Base-by-base conservation (phyloP, 1,140 invertebrate genomes). In the Oncopodura yosiiana region DNA sequence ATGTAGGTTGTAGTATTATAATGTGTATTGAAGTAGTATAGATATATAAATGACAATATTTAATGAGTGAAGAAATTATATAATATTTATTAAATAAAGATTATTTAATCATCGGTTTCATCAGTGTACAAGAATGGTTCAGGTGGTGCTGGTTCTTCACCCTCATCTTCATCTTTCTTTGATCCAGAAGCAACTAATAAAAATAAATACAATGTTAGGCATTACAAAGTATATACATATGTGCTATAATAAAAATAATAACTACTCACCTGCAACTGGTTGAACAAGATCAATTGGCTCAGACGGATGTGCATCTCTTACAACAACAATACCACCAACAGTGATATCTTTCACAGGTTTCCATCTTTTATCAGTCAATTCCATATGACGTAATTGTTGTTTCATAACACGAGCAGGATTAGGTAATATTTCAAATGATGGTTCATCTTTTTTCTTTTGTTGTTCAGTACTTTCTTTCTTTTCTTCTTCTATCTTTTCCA, bases 41-140 rank as follows among this genome's bases (percentile, higher is more conserved):
- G n/a, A n/a, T n/a, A n/a, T n/a, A n/a, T n/a, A n/a, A n/a, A n/a
- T n/a, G n/a, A n/a, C n/a, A n/a, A n/a, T n/a, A n/a, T n/a, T n/a
- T n/a, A n/a, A n/a, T n/a, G n/a, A n/a, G n/a, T n/a, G n/a, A n/a
- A n/a, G n/a, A n/a, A n/a, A n/a, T n/a, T n/a, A n/a, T n/a, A n/a
- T 19, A 24, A 21, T 16, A 44, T 9, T 8, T 6, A 9, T 12
- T 41, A 27, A 44, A 44, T 21, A 44, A 27, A 12, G 11, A 9
- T 9, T 18, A 32, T 32, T 51, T 53, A 64, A 48, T 64, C 58
- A 9, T 78, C 79, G 12, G 42, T 34, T 38, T 89, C 84, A 68
- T 94, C 90, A 60, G 80, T 81, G 70, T 89, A 97, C 76, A 95
- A 91, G 72, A 97, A 97, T 61, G 93, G 90, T 74, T 95, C 92